Percentiles rank a stretch among this genome's conserved stretches.
These are phyloP conservation scores for Orius laevigatus DNA, from an alignment of 1,140 invertebrate species.

Conservation along the genomic window DNA sequence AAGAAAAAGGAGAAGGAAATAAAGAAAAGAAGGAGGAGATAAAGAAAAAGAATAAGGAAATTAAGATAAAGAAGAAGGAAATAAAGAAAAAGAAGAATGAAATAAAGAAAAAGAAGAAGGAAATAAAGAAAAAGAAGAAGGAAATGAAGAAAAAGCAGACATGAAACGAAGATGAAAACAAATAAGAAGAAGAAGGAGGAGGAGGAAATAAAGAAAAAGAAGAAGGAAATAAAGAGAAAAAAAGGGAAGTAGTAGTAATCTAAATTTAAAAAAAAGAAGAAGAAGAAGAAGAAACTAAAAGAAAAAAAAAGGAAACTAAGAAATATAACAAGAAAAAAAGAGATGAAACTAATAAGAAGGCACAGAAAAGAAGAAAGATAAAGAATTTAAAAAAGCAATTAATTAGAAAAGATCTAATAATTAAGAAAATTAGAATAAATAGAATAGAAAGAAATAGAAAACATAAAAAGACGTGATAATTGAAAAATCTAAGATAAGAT, in stretches of 20 bases:
- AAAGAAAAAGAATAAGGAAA: not conserved
- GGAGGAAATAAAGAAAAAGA: not conserved
- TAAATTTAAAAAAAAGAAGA: not conserved
- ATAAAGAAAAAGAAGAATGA: conserved; percentile 1
- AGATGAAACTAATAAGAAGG: not conserved
- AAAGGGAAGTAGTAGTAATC: not conserved
- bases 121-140: not conserved
- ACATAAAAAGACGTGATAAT: not conserved
- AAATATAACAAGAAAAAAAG: not conserved
- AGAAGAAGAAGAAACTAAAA: too few species aligned
- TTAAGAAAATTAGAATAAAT: not conserved
- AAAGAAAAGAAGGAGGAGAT: not conserved
- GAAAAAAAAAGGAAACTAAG: not conserved
- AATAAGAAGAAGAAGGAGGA: not conserved
- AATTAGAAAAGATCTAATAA: not conserved
- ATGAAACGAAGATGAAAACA: not conserved
- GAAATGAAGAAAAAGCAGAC: conserved; percentile 3
- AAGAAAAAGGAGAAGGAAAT: not conserved
- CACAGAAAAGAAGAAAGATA: not conserved
- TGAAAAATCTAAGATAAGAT: not conserved
- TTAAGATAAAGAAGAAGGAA: not conserved
- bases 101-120: not conserved
- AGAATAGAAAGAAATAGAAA: not conserved
- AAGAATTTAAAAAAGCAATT: not conserved
- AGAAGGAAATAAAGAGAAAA: not conserved